phyloP scores from a whole-genome alignment of 2,797 vertebrate species.

The Myripristis murdjan region DNA sequence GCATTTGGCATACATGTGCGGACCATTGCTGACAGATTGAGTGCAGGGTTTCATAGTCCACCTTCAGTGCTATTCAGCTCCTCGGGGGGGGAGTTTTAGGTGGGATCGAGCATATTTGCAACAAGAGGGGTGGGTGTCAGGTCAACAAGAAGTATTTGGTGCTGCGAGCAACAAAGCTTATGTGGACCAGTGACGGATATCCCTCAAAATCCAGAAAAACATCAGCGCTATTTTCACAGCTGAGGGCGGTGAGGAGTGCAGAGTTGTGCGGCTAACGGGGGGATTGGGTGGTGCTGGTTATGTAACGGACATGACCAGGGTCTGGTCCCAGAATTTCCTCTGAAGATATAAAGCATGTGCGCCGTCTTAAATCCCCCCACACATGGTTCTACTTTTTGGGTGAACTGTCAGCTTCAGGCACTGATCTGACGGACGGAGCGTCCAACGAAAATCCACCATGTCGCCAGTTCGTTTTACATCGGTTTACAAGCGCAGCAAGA shows the following conservation, averaged over 20 bases:
- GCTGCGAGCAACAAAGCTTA: slow-evolving; percentile 40
- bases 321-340: slow-evolving; percentile 47
- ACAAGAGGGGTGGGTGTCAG: slow-evolving; percentile 31
- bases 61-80: neutral
- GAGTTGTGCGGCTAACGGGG: slow-evolving; percentile 20
- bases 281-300: slow-evolving; percentile 58
- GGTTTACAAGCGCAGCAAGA: slow-evolving; percentile 67
- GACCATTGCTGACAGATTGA: slow-evolving; percentile 9
- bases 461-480: slow-evolving; percentile 50
- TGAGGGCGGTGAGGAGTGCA: slow-evolving; percentile 51
- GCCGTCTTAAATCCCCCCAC: slow-evolving; percentile 76
- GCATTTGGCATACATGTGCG: slow-evolving; percentile 12
- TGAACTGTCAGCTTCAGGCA: slow-evolving; percentile 67
- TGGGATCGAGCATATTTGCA: slow-evolving; percentile 20
- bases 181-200: slow-evolving; percentile 43
- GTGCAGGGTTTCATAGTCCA: slow-evolving; percentile 1
- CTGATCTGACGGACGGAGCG: slow-evolving; percentile 58
- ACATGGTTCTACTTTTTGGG: slow-evolving; percentile 76
- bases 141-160: slow-evolving; percentile 36
- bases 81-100: slow-evolving; percentile 2
- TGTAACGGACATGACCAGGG: slow-evolving; percentile 68
- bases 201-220: slow-evolving; percentile 56
- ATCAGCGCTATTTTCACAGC: slow-evolving; percentile 72
- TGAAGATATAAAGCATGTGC: slow-evolving; percentile 71
- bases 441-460: slow-evolving; percentile 60